Conservation (phyloP, 2,113 vertebrate species). For the Lophochroa leadbeateri region DNA sequence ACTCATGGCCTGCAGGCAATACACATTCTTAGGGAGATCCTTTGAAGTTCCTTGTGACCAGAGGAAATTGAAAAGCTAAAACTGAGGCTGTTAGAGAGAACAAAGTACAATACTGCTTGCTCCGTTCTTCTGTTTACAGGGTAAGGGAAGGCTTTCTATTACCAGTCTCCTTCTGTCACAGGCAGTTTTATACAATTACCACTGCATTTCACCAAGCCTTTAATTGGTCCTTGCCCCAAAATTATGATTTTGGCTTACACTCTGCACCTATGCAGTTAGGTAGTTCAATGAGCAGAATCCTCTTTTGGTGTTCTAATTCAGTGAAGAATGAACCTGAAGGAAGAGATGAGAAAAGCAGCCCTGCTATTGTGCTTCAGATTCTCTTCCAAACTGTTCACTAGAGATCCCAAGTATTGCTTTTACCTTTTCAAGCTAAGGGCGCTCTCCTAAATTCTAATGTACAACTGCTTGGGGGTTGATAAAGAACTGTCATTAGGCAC, state of each 20-base stretch:
- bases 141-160: not conserved
- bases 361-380: not conserved
- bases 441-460: not conserved
- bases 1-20: not conserved
- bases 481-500: not conserved
- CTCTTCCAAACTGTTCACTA: not conserved
- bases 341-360: not conserved
- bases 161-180: not conserved
- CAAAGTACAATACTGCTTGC: not conserved
- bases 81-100: not conserved
- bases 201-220: not conserved
- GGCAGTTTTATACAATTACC: not conserved
- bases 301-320: not conserved
- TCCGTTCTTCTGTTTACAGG: not conserved
- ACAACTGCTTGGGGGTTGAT: not conserved
- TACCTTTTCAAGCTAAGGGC: not conserved
- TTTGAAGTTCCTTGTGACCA: not conserved
- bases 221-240: not conserved
- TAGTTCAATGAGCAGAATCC: not conserved
- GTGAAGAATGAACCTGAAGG: not conserved
- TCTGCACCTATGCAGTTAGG: not conserved
- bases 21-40: not conserved
- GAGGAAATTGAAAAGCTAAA: conserved; percentile 7
- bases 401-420: not conserved
- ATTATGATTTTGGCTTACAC: not conserved